Conservation (phyloP, 2,113 vertebrate genomes). For the Nycticryphes semicollaris region DNA sequence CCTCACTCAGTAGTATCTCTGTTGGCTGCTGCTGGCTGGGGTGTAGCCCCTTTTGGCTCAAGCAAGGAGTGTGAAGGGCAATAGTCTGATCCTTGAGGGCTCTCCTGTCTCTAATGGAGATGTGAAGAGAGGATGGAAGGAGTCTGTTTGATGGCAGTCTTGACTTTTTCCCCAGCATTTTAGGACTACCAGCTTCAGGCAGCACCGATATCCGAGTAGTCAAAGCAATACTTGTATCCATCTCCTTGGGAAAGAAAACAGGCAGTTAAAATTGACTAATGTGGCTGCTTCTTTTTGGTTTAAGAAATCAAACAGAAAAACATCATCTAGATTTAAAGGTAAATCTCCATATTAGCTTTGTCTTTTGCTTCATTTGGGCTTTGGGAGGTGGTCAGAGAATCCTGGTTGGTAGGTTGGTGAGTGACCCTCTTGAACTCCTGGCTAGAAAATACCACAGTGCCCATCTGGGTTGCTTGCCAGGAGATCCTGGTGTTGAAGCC, state of each 20-base stretch:
- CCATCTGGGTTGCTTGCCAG: not conserved
- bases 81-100: not conserved
- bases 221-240: not conserved
- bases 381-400: not conserved
- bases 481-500: not conserved
- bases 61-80: not conserved
- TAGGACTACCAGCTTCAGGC: not conserved
- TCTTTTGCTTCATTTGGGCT: not conserved
- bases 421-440: not conserved
- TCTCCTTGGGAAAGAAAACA: not conserved
- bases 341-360: not conserved
- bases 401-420: not conserved
- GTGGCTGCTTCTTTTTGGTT: not conserved
- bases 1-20: not conserved
- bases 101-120: not conserved
- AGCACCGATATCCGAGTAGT: not conserved
- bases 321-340: not conserved
- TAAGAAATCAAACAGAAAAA: not conserved
- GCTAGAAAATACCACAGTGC: not conserved
- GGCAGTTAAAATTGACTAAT: not conserved
- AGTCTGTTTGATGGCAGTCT: not conserved
- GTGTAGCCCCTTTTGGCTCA: rapidly evolving
- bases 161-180: not conserved
- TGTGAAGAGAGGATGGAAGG: not conserved
- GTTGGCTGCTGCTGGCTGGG: not conserved